Evolutionary conservation across 1,140 invertebrate genomes (phyloP), one percentile per base, ranked within the genome.

Genomic region (Zaprionus lachaisei): DNA sequence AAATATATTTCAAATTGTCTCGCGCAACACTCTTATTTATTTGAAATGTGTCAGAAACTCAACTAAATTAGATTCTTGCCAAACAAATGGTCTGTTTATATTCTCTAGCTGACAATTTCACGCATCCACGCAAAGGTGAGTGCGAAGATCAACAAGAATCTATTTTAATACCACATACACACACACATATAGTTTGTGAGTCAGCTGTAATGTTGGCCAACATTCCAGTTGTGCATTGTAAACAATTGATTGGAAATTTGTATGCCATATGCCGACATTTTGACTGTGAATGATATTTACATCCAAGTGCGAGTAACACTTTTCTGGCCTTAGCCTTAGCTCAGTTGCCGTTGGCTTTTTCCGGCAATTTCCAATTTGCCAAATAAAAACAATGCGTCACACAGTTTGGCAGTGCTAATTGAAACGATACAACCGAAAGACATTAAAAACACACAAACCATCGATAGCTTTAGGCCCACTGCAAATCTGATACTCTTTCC

Each of bases 321-420:
- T 63, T 37, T 60, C 64, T 79, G 64, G 65, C 31, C 65, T 82
- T 70, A 79, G 68, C 68, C 54, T 51, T 65, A 55, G 55, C 11
- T 38, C 14, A 7, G n/a, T 31, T 44, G 22, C 5, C 37, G 31
- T 28, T 56, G n/a, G 55, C 12, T 15, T 47, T 28, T 69, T 79
- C 75, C 62, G 62, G 78, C 80, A 80, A 72, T 83, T 85, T 87
- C 73, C 56, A 78, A 65, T 81, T 84, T 81, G 63, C 57, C 74
- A 87, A 89, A 87, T 73, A 71, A 89, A 87, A 81, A 77, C 81
- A 79, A 79, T 87, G 83, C 83, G 80, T 87, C 83, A 87, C 75
- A 73, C 72, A 54, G 68, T 87, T 74, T 58, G 60, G 20, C 57
- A 72, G 65, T 65, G 81, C 71, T 80, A 89, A 87, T 83, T 87